These are phyloP conservation scores for Archocentrus centrarchus DNA, from an alignment of 2,113 vertebrate species.

Conservation along the genomic window DNA sequence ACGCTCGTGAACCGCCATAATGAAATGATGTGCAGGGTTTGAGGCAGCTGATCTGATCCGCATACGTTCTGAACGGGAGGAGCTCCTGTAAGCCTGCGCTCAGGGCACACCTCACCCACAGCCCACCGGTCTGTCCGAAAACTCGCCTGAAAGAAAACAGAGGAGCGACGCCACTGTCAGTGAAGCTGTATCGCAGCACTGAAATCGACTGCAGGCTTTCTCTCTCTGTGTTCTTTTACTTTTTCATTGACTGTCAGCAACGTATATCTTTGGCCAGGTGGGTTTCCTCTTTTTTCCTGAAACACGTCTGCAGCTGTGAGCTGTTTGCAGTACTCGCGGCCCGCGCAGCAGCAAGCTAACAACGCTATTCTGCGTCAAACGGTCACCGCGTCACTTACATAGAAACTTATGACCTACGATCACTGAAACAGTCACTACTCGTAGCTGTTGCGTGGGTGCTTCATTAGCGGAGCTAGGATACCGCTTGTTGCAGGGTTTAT, in stretches of 20 bases:
- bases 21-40: neutral
- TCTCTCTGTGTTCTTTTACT: neutral
- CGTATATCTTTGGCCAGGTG: conserved; percentile 35
- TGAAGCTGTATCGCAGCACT: neutral
- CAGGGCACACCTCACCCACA: rapidly evolving
- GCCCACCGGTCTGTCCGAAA: neutral
- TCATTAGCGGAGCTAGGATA: neutral
- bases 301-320: neutral
- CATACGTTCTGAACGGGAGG: neutral
- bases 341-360: conserved; percentile 20
- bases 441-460: rapidly evolving
- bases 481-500: neutral
- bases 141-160: conserved; percentile 71
- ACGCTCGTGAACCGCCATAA: neutral
- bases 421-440: rapidly evolving
- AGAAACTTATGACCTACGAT: conserved; percentile 49
- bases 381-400: conserved; percentile 37
- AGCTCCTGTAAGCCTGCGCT: neutral
- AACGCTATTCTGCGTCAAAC: conserved; percentile 60
- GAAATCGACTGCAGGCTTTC: neutral
- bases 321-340: neutral
- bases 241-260: neutral
- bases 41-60: neutral
- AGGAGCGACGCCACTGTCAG: conserved; percentile 33
- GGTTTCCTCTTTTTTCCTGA: neutral